Base-by-base conservation (phyloP, 2,888 invertebrate genomes). In the Nasonia oneida region DNA sequence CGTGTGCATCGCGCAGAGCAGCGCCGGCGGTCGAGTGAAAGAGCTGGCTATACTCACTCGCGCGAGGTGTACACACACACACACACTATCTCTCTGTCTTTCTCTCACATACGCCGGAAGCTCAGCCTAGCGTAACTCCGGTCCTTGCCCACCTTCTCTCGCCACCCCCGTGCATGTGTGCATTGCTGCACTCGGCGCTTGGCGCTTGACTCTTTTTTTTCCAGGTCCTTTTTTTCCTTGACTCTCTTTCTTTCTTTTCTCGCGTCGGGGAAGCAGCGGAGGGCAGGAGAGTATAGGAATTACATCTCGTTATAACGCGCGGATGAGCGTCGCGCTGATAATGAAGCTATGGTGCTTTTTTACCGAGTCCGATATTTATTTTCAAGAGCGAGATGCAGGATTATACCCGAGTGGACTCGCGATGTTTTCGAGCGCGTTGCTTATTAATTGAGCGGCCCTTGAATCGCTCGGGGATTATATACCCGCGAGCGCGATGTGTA, bases 71-170 rank as follows among this genome's bases (percentile, higher is more conserved):
- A n/a, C 23, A 4, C 12, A 18, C 29, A 64, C 29, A 1, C 29
- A 23, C 23, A 53, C 80, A 89, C 91, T 29, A 29, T 37, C 0
- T 3, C 37, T 37, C 37, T 5, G 37, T 37, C 37, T 4, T 37
- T 37, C 37, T 37, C 37, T 4, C 10, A 12, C 67, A 64, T 78
- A 53, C 80, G 89, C 91, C 91, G 92, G 92, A 92, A 90, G 91
- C 87, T 89, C 92, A 91, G 89, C 91, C 90, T 92, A 92, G 90
- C 93, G 92, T 93, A 92, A 92, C 91, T 93, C 93, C 93, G 93
- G 93, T 92, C 85, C 87, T 88, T 88, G 89, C 87, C 88, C 88
- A 88, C 87, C 88, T 85, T 79, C 37, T 37, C 37, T 29, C 33
- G 77, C 57, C 77, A 77, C 70, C 77, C 75, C 83, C 70, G 10